Conservation (phyloP, 2,113 vertebrate species). For the Athene cunicularia region DNA sequence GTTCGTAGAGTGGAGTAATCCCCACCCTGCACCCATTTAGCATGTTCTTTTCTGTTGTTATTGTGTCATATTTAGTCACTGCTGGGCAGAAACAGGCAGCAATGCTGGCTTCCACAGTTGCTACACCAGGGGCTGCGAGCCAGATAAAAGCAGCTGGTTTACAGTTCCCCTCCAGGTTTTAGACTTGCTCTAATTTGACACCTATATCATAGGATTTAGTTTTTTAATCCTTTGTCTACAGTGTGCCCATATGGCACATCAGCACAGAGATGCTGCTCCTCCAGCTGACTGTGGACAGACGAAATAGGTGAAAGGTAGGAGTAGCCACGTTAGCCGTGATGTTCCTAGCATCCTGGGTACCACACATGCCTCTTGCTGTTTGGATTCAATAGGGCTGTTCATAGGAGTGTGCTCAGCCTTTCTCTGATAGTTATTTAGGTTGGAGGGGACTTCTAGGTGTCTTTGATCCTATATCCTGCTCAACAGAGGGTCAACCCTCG, state of each 20-base stretch:
- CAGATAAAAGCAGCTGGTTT: neutral
- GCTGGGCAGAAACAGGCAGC: neutral
- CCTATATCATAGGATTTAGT: neutral
- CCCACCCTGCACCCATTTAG: neutral
- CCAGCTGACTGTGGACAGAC: neutral
- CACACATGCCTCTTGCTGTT: neutral
- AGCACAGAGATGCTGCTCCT: neutral
- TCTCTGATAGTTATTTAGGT: neutral
- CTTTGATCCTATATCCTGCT: neutral
- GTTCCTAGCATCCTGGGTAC: neutral
- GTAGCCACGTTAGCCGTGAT: too few species aligned
- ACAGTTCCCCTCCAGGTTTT: neutral
- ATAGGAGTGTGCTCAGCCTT: neutral
- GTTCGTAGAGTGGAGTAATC: neutral
- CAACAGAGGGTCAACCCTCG: too few species aligned
- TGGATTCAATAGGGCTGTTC: neutral
- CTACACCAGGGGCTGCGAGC: too few species aligned
- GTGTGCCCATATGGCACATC: neutral
- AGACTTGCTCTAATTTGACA: neutral
- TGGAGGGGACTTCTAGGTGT: neutral
- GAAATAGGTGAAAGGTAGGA: neutral
- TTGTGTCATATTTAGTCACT: rapidly evolving
- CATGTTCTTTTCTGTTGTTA: neutral
- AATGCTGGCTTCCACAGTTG: neutral
- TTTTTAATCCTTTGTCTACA: neutral